A percentile compares a stretch with the other conserved stretches of the same genome.
Conservation (phyloP, 2,797 vertebrate genomes). For the Gymnothorax javanicus region DNA sequence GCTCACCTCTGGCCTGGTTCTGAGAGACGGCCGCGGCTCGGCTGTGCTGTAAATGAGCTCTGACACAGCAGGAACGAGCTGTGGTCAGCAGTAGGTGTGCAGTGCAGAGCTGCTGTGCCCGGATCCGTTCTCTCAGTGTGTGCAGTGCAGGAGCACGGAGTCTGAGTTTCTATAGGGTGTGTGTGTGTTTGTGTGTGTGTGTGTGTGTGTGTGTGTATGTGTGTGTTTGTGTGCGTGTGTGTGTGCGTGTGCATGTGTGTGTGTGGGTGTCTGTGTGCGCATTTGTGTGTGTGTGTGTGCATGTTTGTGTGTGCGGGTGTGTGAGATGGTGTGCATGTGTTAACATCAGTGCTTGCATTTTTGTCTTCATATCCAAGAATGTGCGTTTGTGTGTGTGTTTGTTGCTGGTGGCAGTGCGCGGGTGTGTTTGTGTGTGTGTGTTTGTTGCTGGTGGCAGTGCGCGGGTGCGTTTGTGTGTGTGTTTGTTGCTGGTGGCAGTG, state of each 20-base stretch:
- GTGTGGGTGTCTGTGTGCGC: background rate
- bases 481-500: too few relatives aligned
- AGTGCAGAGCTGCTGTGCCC: background rate
- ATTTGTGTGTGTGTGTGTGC: background rate
- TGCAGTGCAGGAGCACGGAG: background rate
- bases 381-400: background rate
- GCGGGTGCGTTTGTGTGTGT: slow-evolving; percentile 11
- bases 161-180: background rate
- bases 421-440: background rate
- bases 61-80: background rate
- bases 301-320: background rate
- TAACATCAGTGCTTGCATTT: background rate
- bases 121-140: background rate
- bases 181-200: background rate
- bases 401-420: too few relatives aligned
- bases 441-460: too few relatives aligned
- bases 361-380: background rate
- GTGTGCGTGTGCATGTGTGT: slow-evolving; percentile 10
- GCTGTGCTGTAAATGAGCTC: too few relatives aligned
- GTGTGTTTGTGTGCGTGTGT: background rate
- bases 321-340: background rate
- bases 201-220: slow-evolving; percentile 28
- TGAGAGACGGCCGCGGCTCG: too few relatives aligned
- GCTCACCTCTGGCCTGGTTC: background rate
- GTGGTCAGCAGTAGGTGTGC: background rate